Evolutionary conservation across 2,888 invertebrate genomes (phyloP).

Genomic region (Drosophila neonasuta): DNA sequence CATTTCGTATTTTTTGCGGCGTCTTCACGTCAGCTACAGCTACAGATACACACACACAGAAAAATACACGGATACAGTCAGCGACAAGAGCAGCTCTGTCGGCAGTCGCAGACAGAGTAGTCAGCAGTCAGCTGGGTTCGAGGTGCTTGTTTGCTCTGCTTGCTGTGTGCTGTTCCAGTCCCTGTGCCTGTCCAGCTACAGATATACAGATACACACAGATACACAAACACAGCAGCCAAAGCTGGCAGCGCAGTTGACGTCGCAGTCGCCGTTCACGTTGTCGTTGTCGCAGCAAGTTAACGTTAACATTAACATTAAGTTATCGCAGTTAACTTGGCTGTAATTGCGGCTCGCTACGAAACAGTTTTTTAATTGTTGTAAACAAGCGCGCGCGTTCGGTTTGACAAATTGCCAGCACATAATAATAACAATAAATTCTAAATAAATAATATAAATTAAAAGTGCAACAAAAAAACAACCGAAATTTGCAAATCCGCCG

Average conservation of each 20-base stretch:
- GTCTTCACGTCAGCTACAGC: slow-evolving; percentile 56
- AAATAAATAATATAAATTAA: not conserved
- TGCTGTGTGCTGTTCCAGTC: slow-evolving; percentile 7
- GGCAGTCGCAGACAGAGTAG: slow-evolving; percentile 20
- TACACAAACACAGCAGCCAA: slow-evolving; percentile 13
- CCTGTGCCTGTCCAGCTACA: slow-evolving; percentile 42
- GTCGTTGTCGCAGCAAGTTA: slow-evolving; percentile 40
- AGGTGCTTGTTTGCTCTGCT: slow-evolving; percentile 38
- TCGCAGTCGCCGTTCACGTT: slow-evolving; percentile 23
- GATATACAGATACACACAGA: slow-evolving; percentile 20
- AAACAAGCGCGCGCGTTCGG: slow-evolving; percentile 75
- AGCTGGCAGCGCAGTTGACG: slow-evolving; percentile 31
- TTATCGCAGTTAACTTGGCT: slow-evolving; percentile 68
- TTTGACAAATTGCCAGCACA: slow-evolving; percentile 35
- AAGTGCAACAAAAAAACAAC: slow-evolving; percentile 1
- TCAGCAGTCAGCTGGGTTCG: slow-evolving; percentile 49
- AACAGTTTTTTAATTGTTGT: slow-evolving; percentile 77
- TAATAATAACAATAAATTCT: slow-evolving; percentile 13
- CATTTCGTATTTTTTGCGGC: slow-evolving; percentile 38
- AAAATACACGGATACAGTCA: slow-evolving; percentile 19
- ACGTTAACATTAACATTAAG: slow-evolving; percentile 47
- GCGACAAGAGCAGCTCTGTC: slow-evolving; percentile 36
- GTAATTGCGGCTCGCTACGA: slow-evolving; percentile 67
- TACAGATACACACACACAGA: slow-evolving; percentile 6
- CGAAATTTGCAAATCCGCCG: slow-evolving; percentile 31